Evolutionary conservation across 2,797 vertebrate genomes (phyloP).

Genomic region (Podarcis lilfordi): DNA sequence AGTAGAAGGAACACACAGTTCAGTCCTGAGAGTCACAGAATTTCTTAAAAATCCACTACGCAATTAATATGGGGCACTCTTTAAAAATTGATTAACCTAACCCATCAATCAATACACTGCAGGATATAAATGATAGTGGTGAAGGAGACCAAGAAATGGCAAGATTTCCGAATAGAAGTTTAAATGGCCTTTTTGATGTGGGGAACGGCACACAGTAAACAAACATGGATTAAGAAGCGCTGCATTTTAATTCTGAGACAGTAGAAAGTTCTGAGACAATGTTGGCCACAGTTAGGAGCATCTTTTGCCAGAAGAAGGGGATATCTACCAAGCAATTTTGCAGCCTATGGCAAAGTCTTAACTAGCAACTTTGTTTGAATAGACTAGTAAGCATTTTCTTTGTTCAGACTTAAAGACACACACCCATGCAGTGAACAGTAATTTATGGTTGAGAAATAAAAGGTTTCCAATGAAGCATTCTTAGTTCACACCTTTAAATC

Average conservation of each 20-base stretch:
- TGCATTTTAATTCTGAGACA: not conserved
- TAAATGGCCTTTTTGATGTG: too few relatives aligned
- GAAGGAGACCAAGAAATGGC: too few relatives aligned
- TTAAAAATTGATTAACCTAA: too few relatives aligned
- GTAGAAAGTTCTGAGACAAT: not conserved
- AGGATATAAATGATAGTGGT: too few relatives aligned
- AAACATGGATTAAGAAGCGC: too few relatives aligned
- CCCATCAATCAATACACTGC: too few relatives aligned
- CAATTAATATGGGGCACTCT: too few relatives aligned
- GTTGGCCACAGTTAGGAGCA: not conserved
- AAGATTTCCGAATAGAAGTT: too few relatives aligned
- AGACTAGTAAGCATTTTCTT: slow-evolving; percentile 57
- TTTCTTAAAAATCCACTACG: too few relatives aligned
- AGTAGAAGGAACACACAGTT: too few relatives aligned
- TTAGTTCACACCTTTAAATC: slow-evolving; percentile 49
- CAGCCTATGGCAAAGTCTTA: not conserved
- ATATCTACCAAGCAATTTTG: not conserved
- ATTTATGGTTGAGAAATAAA: slow-evolving; percentile 39
- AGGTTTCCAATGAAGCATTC: slow-evolving; percentile 24
- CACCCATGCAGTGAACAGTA: slow-evolving; percentile 35
- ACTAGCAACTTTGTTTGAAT: not conserved
- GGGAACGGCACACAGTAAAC: too few relatives aligned
- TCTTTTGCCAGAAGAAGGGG: not conserved
- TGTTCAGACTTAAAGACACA: not conserved
- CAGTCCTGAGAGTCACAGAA: too few relatives aligned